Evolutionary conservation across 2,113 vertebrate genomes (phyloP).

Genomic region (Sphaerodactylus townsendi): DNA sequence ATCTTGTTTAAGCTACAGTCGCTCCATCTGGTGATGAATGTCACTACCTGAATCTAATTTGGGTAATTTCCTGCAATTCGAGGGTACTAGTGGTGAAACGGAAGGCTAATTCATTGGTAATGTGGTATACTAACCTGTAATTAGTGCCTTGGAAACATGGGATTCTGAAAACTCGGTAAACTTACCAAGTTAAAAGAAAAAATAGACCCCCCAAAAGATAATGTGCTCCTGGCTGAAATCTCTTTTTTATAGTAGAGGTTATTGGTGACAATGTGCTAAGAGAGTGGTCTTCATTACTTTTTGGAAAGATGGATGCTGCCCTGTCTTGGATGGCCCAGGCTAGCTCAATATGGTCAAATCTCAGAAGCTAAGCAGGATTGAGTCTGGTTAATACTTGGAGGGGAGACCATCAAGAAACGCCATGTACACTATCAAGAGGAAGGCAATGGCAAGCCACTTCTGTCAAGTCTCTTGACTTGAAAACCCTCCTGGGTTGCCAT

Average conservation of each 20-base stretch:
- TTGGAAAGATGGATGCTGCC: constrained; percentile 48
- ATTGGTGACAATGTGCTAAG: constrained; percentile 60
- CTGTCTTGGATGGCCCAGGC: too few relatives aligned
- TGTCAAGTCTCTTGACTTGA: too few relatives aligned
- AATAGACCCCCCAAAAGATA: not conserved
- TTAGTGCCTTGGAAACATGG: constrained; percentile 67
- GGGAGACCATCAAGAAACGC: too few relatives aligned
- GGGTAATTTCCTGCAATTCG: constrained; percentile 71
- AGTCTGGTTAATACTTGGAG: too few relatives aligned
- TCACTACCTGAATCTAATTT: constrained; percentile 73
- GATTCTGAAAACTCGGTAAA: constrained; percentile 72
- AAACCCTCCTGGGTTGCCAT: too few relatives aligned
- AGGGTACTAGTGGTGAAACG: constrained; percentile 69
- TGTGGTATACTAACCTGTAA: constrained; percentile 73
- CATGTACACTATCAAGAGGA: too few relatives aligned
- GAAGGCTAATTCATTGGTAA: constrained; percentile 75
- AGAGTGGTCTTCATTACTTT: constrained; percentile 57
- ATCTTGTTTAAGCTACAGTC: constrained; percentile 67
- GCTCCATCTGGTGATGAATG: constrained; percentile 65
- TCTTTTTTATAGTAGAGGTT: constrained; percentile 50
- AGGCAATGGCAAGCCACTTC: too few relatives aligned
- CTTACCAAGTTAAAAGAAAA: constrained; percentile 29
- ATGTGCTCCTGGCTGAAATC: constrained; percentile 57
- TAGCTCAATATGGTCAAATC: too few relatives aligned
- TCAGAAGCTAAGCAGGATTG: too few relatives aligned